Base-by-base conservation (phyloP, 1,140 invertebrate genomes). In the Cheumatopsyche charites region DNA sequence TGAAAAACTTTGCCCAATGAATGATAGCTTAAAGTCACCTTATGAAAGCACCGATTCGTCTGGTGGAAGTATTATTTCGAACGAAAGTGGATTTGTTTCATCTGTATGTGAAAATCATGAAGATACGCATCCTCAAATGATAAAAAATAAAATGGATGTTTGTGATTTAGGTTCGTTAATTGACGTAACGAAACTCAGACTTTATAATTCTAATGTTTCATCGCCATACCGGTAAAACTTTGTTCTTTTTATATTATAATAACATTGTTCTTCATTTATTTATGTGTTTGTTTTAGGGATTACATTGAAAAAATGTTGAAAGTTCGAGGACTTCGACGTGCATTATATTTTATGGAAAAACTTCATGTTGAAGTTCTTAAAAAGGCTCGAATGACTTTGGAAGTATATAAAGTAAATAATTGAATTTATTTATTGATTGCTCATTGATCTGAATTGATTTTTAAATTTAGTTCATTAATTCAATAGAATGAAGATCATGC, bases 271-370 rank as follows among this genome's bases (percentile, higher is more conserved):
- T 4, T 4, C 11, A 9, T 29, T 62, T 15, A 29, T 42, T 36
- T 12, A 42, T 62, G n/a, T 3, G 36, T 19, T 66, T n/a, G 63
- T 79, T 77, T 13, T 78, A 89, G 92, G 70, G 90, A 91, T 75
- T 96, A 93, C 79, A 94, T 96, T 67, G 91, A 94, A 79, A 92
- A 94, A 81, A 89, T 93, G 58, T 82, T 97, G 17, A 95, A 95
- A 81, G 94, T 91, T 13, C 90, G 91, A 75, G 93, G 94, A 0
- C 83, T 96, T 52, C 88, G 90, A 36, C 94, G 94, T 79, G 90
- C 90, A 73, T 79, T 93, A 73, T 85, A 87, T 73, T 93, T 93
- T 79, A 82, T 94, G 26, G 89, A 92, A 78, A 87, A 88, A 78
- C 79, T 93, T 72, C 88, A 92, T 73, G 86, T 84, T 43, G 83